Conservation (phyloP, 2,888 invertebrate genomes). For the Leptinotarsa haldemani region DNA sequence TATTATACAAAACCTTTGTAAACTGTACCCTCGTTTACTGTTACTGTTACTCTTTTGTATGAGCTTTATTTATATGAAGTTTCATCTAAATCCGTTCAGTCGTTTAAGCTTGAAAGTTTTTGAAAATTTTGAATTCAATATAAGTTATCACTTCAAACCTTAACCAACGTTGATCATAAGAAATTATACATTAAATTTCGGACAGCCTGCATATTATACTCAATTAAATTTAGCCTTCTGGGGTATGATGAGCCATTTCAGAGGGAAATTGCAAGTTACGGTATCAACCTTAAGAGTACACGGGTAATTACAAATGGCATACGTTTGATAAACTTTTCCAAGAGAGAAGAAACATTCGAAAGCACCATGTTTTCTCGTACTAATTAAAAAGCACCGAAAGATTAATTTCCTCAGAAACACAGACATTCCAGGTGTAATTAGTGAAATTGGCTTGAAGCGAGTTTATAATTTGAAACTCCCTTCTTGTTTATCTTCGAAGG, state of each 20-base stretch:
- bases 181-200: background rate
- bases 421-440: constrained; percentile 16
- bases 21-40: too few relatives aligned
- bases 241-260: background rate
- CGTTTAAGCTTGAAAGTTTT: too few relatives aligned
- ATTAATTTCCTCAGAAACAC: constrained; percentile 10
- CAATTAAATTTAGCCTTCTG: background rate
- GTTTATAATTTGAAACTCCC: constrained; percentile 10
- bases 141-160: too few relatives aligned
- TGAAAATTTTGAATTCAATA: too few relatives aligned
- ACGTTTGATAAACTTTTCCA: constrained; percentile 6
- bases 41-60: too few relatives aligned
- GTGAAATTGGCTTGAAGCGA: constrained; percentile 2
- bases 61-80: too few relatives aligned
- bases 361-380: background rate
- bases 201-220: background rate
- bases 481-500: background rate
- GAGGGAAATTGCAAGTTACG: background rate
- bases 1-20: too few relatives aligned
- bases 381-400: constrained; percentile 10
- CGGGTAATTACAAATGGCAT: constrained; percentile 3
- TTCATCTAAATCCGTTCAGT: too few relatives aligned
- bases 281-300: background rate
- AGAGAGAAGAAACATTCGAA: background rate
- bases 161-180: background rate